Evolutionary conservation across 2,113 vertebrate genomes (phyloP), one percentile per base, ranked within the genome.

Genomic region (Osmerus mordax): DNA sequence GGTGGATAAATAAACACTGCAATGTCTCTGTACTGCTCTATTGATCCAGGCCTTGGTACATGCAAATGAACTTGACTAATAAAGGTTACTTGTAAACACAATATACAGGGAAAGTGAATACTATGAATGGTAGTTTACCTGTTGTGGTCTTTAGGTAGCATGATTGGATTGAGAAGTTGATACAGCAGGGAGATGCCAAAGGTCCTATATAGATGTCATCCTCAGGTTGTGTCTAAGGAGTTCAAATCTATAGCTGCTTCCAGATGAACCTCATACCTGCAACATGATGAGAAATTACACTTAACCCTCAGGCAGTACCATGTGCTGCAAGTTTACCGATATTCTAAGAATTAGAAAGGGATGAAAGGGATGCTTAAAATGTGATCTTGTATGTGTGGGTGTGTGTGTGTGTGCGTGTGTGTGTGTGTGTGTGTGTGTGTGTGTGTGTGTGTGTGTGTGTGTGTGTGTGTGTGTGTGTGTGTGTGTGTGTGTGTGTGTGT

Each of bases 51-150:
- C 9, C 41, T 47, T 47, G 9, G 9, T 12, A 4, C 32, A 36
- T 36, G 21, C 8, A 19, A 60, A 12, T 53, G 15, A 12, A 53
- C 9, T 53, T 53, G 52, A 53, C 15, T 9, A 12, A 53, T 53
- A 15, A 54, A 54, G 12, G 53, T 23, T 4, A 23, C 11, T 4
- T 19, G 13, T 23, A 9, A 28, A 28, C 25, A 61, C 13, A 23
- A 11, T 14, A 25, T 12, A 23, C 59, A 61, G 61, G 21, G 58
- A 28, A 54, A 54, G 16, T 54, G 11, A 54, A 54, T 12, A 54
- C 13, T 54, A n/a, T 56, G 54, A 18, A 18, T 18, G n/a, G 16
- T 36, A 3, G 15, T 36, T 87, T 88, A 93, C 91, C 90, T 90
- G 75, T 78, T 83, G 36, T 81, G 81, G 25, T 82, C 86, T 79